Evolutionary conservation across 2,113 vertebrate species (phyloP).

Genomic region (Oryzias woworae): DNA sequence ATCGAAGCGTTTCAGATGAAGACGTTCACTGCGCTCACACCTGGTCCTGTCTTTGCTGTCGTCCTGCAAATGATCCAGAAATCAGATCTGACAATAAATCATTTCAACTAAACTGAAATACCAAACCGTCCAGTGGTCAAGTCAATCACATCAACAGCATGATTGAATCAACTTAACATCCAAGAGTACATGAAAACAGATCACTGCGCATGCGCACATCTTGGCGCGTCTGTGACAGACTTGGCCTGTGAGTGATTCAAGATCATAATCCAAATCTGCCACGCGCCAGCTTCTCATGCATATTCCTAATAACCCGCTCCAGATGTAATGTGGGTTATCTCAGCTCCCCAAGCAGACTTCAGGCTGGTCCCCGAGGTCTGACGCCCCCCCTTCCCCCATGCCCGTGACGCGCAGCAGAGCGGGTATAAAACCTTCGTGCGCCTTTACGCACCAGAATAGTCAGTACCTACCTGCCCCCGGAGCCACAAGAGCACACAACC

Average conservation of each 20-base stretch:
- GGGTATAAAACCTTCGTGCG: constrained; percentile 53
- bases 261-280: constrained; percentile 25
- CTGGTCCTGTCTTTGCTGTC: too few species aligned
- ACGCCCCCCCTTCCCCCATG: constrained; percentile 43
- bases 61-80: too few species aligned
- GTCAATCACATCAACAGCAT: too few species aligned
- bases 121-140: too few species aligned
- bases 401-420: constrained; percentile 43
- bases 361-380: constrained; percentile 48
- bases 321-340: constrained; percentile 56
- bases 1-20: too few species aligned
- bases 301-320: constrained; percentile 44
- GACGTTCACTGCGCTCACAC: too few species aligned
- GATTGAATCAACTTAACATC: too few species aligned
- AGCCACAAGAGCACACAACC: neutral
- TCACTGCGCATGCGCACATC: constrained; percentile 36
- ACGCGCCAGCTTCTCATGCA: constrained; percentile 40
- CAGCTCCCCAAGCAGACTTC: constrained; percentile 43
- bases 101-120: too few species aligned
- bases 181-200: too few species aligned
- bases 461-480: neutral
- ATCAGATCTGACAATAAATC: too few species aligned
- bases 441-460: constrained; percentile 52
- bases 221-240: neutral
- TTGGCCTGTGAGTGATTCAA: neutral